Conservation (phyloP, 2,888 invertebrate species). For the Ophonus ardosiacus region DNA sequence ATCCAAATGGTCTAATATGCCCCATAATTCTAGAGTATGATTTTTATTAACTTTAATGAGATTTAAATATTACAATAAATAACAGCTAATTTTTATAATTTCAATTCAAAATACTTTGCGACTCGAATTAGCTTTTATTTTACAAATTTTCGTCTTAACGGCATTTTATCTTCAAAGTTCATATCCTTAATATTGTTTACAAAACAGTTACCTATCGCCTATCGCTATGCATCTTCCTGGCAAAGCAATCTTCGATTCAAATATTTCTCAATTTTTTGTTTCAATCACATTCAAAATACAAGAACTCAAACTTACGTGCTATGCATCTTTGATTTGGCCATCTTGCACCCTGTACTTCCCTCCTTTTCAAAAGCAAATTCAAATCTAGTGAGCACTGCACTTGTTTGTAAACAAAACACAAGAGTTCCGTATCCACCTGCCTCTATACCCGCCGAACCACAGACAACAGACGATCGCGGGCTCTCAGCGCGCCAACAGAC, state of each 20-base stretch:
- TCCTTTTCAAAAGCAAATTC: background rate
- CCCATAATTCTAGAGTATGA: no score
- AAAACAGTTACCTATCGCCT: no score
- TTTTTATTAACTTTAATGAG: no score
- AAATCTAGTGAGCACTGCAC: constrained; percentile 43
- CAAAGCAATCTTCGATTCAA: background rate
- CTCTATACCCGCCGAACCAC: constrained; percentile 4
- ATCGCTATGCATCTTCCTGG: background rate
- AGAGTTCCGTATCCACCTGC: constrained; percentile 30
- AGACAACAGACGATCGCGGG: constrained; percentile 36
- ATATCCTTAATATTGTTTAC: no score
- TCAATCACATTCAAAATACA: background rate
- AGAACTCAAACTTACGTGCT: constrained; percentile 54
- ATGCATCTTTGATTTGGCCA: constrained; percentile 61
- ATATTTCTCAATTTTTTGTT: background rate
- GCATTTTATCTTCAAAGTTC: no score
- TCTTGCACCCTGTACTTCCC: constrained; percentile 1
- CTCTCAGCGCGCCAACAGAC: constrained; percentile 59
- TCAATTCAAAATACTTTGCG: no score
- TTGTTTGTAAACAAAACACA: constrained; percentile 63
- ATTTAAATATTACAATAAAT: no score
- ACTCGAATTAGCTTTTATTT: no score
- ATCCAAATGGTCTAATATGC: no score
- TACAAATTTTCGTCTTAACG: no score
- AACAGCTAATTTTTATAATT: no score